These are phyloP conservation scores for Chrysina gloriosa DNA, from an alignment of 2,888 invertebrate species.

Conservation along the genomic window DNA sequence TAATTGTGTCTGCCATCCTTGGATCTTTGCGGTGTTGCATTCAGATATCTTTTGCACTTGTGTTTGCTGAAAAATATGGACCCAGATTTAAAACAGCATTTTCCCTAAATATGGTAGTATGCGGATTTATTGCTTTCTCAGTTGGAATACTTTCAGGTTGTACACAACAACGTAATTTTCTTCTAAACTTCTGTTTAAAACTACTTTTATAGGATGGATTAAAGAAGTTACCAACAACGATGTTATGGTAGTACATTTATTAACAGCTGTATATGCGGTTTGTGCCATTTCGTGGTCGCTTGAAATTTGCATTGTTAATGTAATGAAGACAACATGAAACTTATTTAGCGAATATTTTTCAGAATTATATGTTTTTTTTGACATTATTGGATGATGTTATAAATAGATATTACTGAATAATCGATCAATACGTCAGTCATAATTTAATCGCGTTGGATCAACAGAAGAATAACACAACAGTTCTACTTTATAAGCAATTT, in stretches of 20 bases:
- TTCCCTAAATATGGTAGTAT: conserved; percentile 78
- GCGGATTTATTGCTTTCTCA: conserved; percentile 75
- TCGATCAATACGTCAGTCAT: too few relatives aligned
- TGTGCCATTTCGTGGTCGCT: conserved; percentile 78
- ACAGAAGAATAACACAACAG: too few relatives aligned
- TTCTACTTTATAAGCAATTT: too few relatives aligned
- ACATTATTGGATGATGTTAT: too few relatives aligned
- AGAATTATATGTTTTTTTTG: too few relatives aligned
- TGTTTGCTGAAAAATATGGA: conserved; percentile 76
- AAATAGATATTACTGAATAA: too few relatives aligned
- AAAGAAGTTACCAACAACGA: conserved; percentile 75
- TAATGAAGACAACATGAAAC: not conserved
- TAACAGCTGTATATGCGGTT: conserved; percentile 74
- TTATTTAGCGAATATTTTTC: too few relatives aligned
- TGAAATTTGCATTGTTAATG: conserved; percentile 64
- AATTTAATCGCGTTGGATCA: too few relatives aligned
- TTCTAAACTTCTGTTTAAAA: conserved; percentile 16
- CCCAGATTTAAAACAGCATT: conserved; percentile 79
- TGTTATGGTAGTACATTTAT: conserved; percentile 73
- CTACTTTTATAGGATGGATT: conserved; percentile 68
- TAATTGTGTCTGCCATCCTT: conserved; percentile 71
- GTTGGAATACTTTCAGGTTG: conserved; percentile 77
- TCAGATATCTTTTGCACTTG: conserved; percentile 75
- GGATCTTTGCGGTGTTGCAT: conserved; percentile 78
- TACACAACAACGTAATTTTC: conserved; percentile 14